Conservation (phyloP, 2,113 vertebrate species). For the Sinocyclocheilus maitianheensis region DNA sequence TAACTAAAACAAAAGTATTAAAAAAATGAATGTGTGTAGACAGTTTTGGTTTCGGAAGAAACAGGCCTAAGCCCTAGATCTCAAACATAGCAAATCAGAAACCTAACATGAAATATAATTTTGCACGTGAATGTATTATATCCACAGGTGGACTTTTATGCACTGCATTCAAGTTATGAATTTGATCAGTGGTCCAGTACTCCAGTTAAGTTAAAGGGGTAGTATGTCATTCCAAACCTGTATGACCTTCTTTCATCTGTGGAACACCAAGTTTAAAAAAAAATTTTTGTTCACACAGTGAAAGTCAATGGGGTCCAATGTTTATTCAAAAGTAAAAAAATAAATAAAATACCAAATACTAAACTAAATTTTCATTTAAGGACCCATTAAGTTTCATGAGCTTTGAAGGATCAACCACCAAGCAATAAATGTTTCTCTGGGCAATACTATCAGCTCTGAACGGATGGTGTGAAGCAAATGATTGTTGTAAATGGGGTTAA, state of each 20-base stretch:
- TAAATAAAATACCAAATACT: background rate
- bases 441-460: background rate
- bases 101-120: background rate
- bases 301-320: background rate
- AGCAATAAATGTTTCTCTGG: background rate
- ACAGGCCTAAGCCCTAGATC: background rate
- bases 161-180: background rate
- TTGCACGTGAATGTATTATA: too few species aligned
- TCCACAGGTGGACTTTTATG: background rate
- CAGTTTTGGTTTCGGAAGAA: background rate
- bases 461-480: background rate
- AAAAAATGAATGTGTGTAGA: background rate
- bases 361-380: background rate
- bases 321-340: background rate
- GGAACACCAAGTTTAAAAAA: background rate
- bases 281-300: background rate
- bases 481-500: slow-evolving; percentile 24
- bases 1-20: background rate
- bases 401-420: background rate
- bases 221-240: background rate
- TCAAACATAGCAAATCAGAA: slow-evolving; percentile 11
- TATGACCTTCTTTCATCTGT: background rate
- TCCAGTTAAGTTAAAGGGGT: background rate
- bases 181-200: background rate
- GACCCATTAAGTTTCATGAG: background rate